Conservation (phyloP, 2,113 vertebrate species). For the Nerophis ophidion region DNA sequence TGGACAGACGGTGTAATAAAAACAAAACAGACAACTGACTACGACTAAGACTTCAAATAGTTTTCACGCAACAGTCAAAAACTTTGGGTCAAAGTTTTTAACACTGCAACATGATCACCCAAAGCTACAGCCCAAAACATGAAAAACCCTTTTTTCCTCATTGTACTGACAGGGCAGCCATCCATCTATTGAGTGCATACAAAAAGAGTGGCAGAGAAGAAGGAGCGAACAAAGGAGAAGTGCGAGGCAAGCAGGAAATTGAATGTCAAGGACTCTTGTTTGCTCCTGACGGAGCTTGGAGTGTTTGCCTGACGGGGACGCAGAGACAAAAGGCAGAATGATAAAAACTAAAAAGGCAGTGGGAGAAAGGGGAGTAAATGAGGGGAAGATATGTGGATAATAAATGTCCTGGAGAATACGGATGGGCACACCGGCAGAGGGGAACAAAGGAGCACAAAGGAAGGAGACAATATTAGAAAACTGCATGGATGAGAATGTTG, state of each 20-base stretch:
- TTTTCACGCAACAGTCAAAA: too few relatives aligned
- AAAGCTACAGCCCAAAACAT: not conserved
- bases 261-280: constrained; percentile 77
- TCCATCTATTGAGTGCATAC: constrained; percentile 48
- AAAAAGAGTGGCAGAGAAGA: constrained; percentile 40
- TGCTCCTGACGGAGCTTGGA: constrained; percentile 69
- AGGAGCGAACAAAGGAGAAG: constrained; percentile 59
- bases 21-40: too few relatives aligned
- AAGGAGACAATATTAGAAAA: constrained; percentile 5
- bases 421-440: constrained; percentile 31
- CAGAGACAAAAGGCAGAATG: constrained; percentile 25
- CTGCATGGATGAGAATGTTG: not conserved
- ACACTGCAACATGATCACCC: not conserved
- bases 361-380: constrained; percentile 15
- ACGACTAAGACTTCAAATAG: too few relatives aligned
- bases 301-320: constrained; percentile 59
- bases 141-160: constrained; percentile 12
- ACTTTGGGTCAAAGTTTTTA: too few relatives aligned
- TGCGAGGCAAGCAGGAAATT: constrained; percentile 72
- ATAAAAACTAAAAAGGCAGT: constrained; percentile 32
- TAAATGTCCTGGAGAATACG: constrained; percentile 34
- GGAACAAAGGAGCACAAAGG: constrained; percentile 35
- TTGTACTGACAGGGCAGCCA: constrained; percentile 32
- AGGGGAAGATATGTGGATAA: constrained; percentile 21
- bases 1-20: too few relatives aligned